Conservation (phyloP, 2,113 vertebrate species). For the Pterocles burchelli region DNA sequence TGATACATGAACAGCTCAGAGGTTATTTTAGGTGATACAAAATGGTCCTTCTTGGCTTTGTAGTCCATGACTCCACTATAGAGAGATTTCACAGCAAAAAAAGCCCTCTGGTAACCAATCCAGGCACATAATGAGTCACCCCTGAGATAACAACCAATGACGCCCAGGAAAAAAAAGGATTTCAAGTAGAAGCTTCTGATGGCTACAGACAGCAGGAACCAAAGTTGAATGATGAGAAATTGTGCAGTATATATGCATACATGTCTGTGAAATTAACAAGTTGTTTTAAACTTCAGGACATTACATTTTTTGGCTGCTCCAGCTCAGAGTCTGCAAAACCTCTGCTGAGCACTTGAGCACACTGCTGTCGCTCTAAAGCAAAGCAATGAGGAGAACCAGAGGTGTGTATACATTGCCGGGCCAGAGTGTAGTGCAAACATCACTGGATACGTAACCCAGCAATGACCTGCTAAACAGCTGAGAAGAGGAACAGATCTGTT, state of each 20-base stretch:
- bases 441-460: not conserved
- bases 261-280: not conserved
- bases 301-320: not conserved
- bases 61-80: not conserved
- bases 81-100: slow-evolving; percentile 22
- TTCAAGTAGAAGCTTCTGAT: not conserved
- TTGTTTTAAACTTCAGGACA: not conserved
- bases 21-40: slow-evolving; percentile 51
- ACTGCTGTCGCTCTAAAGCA: not conserved
- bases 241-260: not conserved
- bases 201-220: not conserved
- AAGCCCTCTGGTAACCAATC: slow-evolving; percentile 26
- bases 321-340: not conserved
- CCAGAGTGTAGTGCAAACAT: not conserved
- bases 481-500: slow-evolving; percentile 11
- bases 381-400: slow-evolving; percentile 10
- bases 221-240: not conserved
- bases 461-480: not conserved
- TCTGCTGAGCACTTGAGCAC: not conserved
- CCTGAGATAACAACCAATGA: not conserved
- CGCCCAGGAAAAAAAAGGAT: slow-evolving; percentile 5
- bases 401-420: rapidly evolving
- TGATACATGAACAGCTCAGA: slow-evolving; percentile 7
- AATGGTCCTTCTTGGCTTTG: slow-evolving; percentile 30
- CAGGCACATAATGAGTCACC: slow-evolving; percentile 6